Conservation (phyloP, 2,888 invertebrate species). For the Lasioglossum morio region DNA sequence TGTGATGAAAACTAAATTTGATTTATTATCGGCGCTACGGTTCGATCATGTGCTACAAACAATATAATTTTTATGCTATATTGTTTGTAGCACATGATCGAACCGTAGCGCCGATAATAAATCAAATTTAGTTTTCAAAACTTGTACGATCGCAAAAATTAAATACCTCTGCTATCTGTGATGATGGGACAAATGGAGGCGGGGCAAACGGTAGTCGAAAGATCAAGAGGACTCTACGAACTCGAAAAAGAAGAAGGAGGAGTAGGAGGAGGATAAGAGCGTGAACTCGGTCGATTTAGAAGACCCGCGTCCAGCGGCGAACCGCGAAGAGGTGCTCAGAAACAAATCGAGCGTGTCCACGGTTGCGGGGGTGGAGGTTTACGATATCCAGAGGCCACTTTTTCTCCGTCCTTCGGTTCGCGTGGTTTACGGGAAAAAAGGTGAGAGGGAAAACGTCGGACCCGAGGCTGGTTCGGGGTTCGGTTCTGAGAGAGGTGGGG, state of each 20-base stretch:
- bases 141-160: too few species aligned
- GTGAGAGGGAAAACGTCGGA: constrained; percentile 32
- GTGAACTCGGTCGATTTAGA: constrained; percentile 66
- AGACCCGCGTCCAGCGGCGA: constrained; percentile 53
- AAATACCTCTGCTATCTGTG: too few species aligned
- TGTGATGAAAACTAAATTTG: too few species aligned
- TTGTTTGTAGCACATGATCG: too few species aligned
- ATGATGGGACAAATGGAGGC: not conserved
- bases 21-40: too few species aligned
- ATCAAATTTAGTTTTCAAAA: too few species aligned
- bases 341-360: constrained; percentile 73
- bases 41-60: too few species aligned
- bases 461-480: not conserved
- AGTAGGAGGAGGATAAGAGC: not conserved
- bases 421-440: constrained; percentile 14
- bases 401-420: constrained; percentile 42
- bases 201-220: not conserved
- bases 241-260: not conserved
- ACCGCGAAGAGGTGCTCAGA: constrained; percentile 68
- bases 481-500: constrained; percentile 48
- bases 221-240: constrained; percentile 26
- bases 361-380: constrained; percentile 54
- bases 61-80: too few species aligned
- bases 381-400: constrained; percentile 69
- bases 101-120: too few species aligned